These are phyloP conservation scores for Tenthredo distinguenda DNA, from an alignment of 2,888 invertebrate genomes.

Conservation along the genomic window DNA sequence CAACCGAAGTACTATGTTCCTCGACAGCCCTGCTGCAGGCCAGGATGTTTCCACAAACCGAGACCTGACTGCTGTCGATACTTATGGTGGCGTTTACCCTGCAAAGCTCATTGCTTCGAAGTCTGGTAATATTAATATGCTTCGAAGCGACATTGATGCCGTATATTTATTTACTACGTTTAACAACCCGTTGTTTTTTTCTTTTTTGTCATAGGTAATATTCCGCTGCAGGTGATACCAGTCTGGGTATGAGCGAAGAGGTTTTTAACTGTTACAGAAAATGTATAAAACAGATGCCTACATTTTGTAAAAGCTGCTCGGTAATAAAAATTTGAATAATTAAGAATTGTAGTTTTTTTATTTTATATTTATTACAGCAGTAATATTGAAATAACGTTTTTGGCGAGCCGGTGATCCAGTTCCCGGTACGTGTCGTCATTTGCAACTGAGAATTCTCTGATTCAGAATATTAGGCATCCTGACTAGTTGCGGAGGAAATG, in stretches of 20 bases:
- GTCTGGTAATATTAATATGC: constrained; percentile 59
- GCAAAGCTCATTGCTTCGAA: constrained; percentile 68
- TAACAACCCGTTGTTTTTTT: not conserved
- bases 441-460: constrained; percentile 23
- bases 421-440: not conserved
- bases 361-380: not conserved
- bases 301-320: constrained; percentile 16
- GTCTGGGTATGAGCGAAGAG: not conserved
- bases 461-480: constrained; percentile 48
- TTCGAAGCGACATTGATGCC: not conserved
- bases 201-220: not conserved
- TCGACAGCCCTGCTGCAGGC: constrained; percentile 61
- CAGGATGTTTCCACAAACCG: constrained; percentile 63
- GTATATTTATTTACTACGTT: not conserved
- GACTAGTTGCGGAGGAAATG: constrained; percentile 47
- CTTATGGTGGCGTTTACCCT: constrained; percentile 64
- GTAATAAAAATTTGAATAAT: constrained; percentile 25
- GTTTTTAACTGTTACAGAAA: not conserved
- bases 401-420: not conserved
- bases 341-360: not conserved
- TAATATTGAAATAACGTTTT: not conserved
- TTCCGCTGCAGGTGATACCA: not conserved
- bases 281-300: not conserved
- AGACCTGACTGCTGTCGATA: constrained; percentile 64
- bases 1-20: constrained; percentile 60